These are phyloP conservation scores for Volucella zonaria DNA, from an alignment of 2,888 invertebrate species.

Conservation along the genomic window DNA sequence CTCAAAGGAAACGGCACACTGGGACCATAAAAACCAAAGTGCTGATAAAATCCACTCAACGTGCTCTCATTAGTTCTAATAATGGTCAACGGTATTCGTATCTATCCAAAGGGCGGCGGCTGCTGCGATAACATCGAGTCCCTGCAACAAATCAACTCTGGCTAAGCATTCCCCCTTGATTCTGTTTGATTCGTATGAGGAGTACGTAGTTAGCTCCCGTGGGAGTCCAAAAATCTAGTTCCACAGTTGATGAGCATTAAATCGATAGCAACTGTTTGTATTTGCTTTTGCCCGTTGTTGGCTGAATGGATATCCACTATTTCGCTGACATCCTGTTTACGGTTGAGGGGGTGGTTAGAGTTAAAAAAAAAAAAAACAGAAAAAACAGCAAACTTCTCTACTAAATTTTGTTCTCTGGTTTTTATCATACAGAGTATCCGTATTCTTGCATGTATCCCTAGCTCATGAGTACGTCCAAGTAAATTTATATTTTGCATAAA, in stretches of 20 bases:
- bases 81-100: constrained; percentile 54
- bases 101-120: constrained; percentile 7
- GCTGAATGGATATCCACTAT: not conserved
- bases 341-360: not conserved
- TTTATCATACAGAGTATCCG: constrained; percentile 8
- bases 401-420: not conserved
- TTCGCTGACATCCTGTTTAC: not conserved
- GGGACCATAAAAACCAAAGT: constrained; percentile 71
- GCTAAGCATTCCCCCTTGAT: constrained; percentile 17
- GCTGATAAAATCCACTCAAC: constrained; percentile 72
- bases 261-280: constrained; percentile 10
- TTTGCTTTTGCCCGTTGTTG: not conserved
- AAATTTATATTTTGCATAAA: constrained; percentile 41
- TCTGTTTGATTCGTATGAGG: not conserved
- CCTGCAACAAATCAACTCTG: constrained; percentile 60
- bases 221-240: constrained; percentile 8
- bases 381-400: constrained; percentile 3
- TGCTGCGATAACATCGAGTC: constrained; percentile 28
- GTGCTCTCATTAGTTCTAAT: constrained; percentile 72
- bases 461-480: not conserved
- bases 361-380: not conserved
- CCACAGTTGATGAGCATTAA: constrained; percentile 40
- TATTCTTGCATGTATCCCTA: not conserved
- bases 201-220: not conserved
- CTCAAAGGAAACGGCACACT: constrained; percentile 64